Evolutionary conservation across 2,797 vertebrate genomes (phyloP), one percentile per base, ranked within the genome.

Genomic region (Naso thynnoides): DNA sequence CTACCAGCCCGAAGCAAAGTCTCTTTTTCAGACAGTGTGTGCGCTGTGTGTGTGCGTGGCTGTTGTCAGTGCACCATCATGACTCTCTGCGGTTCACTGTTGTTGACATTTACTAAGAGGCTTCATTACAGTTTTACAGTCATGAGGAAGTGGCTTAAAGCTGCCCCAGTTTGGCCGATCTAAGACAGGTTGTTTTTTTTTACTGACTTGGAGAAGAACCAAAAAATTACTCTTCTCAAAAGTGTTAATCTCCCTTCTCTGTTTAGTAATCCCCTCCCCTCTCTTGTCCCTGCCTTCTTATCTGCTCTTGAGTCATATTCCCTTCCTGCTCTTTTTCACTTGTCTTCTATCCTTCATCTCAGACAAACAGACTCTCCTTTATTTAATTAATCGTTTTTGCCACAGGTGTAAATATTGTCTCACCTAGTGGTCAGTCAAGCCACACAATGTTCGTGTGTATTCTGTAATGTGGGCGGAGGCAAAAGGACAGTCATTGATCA

Each of bases 401-500:
- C 9, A 61, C 26, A 61, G 41, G 21, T 78, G 70, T 73, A 65
- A 79, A 84, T 73, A 81, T 76, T 33, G 1, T 5, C 59, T 54
- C 54, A 62, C 24, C 31, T 33, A 33, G 6, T 33, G 3, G 62
- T 39, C 16, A 38, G 1, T 31, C 24, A 26, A 19, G 59, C 15
- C 19, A 63, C 3, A 56, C 15, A 59, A 61, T 29, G 26, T 69
- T 53, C 79, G 47, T 73, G 23, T 75, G n/a, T 47, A 21, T 52
- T 41, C 19, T 73, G 6, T 33, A 33, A 14, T 63, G 57, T 36
- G 31, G 26, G 56, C 50, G 36, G 54, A 9, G 23, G 26, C 47
- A 36, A 26, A 36, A 11, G 65, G 56, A 64, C 58, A 31, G n/a
- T 58, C 53, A 85, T 76, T 89, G 80, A 86, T 86, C 56, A 71